Evolutionary conservation across 1,140 invertebrate species (phyloP), one percentile per base, ranked within the genome.

Genomic region (Pararge aegeria): DNA sequence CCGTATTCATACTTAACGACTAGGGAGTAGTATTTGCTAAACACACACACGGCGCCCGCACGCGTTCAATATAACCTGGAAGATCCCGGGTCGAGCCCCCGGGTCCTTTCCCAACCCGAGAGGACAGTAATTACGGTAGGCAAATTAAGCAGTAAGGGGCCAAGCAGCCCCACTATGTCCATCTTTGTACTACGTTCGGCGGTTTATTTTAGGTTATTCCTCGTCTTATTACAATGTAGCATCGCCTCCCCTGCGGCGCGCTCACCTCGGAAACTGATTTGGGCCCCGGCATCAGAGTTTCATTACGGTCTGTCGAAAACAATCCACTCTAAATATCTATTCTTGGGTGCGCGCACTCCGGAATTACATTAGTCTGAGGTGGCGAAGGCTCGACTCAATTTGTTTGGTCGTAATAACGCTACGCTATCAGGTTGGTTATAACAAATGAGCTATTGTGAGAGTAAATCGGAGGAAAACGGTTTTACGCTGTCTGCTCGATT

Each of bases 111-210:
- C 83, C 71, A 75, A 78, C 78, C 84, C 83, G 73, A 80, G 80
- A 89, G 84, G 87, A 87, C 82, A 90, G 90, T 90, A 91, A 91
- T 91, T 91, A 90, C 87, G 87, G 89, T 87, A 90, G 87, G 90
- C 88, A 91, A 90, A 91, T 91, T 90, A 90, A 90, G 88, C 89
- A 90, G 87, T 89, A 81, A 89, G 86, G 85, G 86, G 75, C 73
- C 74, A 66, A 73, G 69, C 68, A 70, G 70, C 64, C 78, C 73
- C 67, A 74, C 78, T 77, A 73, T 87, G 87, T 89, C 84, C 84
- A 85, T 89, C 83, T 85, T 83, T 87, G 81, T 87, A 73, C 75
- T 64, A 61, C 74, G 67, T 61, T 78, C 66, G 73, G 61, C 80
- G 82, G 84, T 87, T 89, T 89, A 87, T 89, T 89, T 89, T 87